Evolutionary conservation across 92 coral and sea anemone genomes (phyloP).

Genomic region (Parazoanthus atlanticus): DNA sequence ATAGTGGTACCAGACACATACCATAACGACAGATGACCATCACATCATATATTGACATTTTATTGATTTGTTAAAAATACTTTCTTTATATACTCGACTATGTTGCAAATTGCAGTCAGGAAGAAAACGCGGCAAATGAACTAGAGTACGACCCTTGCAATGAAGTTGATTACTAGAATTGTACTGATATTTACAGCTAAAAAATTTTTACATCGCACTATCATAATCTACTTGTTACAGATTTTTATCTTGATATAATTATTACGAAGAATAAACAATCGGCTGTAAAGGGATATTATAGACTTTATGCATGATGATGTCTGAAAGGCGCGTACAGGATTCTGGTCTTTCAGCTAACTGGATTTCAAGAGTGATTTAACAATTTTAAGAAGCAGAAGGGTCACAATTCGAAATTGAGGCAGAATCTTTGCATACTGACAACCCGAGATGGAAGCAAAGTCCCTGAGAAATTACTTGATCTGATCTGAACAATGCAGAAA

Average conservation of each 20-base stretch:
- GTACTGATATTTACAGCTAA: slow-evolving; percentile 8
- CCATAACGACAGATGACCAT: neutral
- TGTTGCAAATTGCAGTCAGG: neutral
- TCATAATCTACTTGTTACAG: neutral
- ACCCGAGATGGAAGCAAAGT: too few species aligned
- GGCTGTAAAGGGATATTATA: too few species aligned
- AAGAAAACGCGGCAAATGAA: neutral
- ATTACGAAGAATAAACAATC: too few species aligned
- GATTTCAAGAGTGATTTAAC: too few species aligned
- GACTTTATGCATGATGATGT: neutral
- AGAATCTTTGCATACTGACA: too few species aligned
- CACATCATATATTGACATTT: neutral
- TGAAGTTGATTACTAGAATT: neutral
- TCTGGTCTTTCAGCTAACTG: too few species aligned
- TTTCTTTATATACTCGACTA: slow-evolving; percentile 2
- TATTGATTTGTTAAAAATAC: slow-evolving; percentile 24
- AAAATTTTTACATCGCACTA: neutral
- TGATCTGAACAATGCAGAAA: too few species aligned
- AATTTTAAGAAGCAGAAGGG: too few species aligned
- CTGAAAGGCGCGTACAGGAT: neutral
- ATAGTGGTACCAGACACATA: neutral
- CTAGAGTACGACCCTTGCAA: neutral
- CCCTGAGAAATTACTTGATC: too few species aligned
- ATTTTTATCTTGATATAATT: neutral
- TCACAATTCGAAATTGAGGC: too few species aligned